Evolutionary conservation across 1,140 invertebrate species (phyloP).

Genomic region (Dendrolimus kikuchii): DNA sequence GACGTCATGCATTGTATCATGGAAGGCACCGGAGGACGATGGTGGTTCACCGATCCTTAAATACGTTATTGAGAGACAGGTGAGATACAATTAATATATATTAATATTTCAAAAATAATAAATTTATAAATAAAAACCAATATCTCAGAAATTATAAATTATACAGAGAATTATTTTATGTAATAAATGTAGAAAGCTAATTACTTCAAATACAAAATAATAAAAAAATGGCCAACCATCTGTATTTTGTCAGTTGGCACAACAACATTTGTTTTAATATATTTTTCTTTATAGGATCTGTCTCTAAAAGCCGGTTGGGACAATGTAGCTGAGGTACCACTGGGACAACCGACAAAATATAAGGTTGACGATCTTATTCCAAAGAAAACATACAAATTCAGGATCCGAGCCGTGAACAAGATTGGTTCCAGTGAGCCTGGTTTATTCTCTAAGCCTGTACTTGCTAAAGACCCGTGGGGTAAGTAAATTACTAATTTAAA

Average conservation of each 20-base stretch:
- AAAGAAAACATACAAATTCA: constrained; percentile 95
- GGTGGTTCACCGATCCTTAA: constrained; percentile 92
- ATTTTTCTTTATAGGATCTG: constrained; percentile 41
- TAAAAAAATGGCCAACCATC: no score
- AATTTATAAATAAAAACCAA: no score
- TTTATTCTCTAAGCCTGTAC: constrained; percentile 85
- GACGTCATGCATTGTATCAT: constrained; percentile 91
- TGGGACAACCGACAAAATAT: constrained; percentile 78
- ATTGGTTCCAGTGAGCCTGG: constrained; percentile 91
- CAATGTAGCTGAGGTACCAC: constrained; percentile 82
- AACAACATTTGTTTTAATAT: background rate
- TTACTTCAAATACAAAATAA: no score
- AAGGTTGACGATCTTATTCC: constrained; percentile 91
- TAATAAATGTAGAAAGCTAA: no score
- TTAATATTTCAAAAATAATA: no score
- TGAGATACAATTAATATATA: constrained; percentile 47
- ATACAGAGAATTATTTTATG: no score
- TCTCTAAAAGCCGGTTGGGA: constrained; percentile 85
- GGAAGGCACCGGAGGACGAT: constrained; percentile 94
- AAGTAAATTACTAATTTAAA: constrained; percentile 29
- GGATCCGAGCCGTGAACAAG: constrained; percentile 95
- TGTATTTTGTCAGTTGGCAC: no score
- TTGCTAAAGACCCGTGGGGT: constrained; percentile 99
- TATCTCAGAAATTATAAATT: no score
- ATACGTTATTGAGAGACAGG: constrained; percentile 96